These are phyloP conservation scores for Pogonomyrmex californicus DNA, from an alignment of 1,140 invertebrate species.

Conservation along the genomic window DNA sequence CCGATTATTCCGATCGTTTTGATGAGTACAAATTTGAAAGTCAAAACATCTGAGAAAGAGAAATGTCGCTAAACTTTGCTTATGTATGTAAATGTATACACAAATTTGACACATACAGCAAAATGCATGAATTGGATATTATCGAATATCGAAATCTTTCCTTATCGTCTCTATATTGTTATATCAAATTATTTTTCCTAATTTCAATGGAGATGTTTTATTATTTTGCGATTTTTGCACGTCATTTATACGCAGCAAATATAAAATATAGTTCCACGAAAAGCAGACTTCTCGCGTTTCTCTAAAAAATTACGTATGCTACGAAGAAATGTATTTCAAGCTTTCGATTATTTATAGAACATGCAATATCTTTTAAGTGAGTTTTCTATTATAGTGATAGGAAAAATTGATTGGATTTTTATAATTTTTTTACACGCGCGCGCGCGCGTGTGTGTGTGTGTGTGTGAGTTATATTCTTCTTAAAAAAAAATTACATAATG, in stretches of 20 bases:
- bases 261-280: background rate
- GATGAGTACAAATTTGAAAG: background rate
- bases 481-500: no score
- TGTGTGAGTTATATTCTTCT: no score
- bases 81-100: background rate
- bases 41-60: background rate
- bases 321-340: background rate
- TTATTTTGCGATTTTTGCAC: background rate
- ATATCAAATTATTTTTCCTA: slow-evolving; percentile 28
- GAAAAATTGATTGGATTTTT: background rate
- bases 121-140: background rate
- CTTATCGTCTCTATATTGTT: slow-evolving; percentile 3
- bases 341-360: background rate
- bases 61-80: background rate
- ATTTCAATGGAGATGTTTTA: background rate
- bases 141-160: slow-evolving; percentile 8
- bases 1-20: background rate
- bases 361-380: background rate
- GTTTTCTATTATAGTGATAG: background rate
- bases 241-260: background rate
- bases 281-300: background rate
- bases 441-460: no score
- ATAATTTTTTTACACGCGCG: no score
- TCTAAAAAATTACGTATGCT: background rate
- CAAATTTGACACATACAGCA: background rate